A percentile compares a stretch with the other conserved stretches of the same genome.
Conservation (phyloP, 1,140 invertebrate genomes). For the Trichonephila clavipes region DNA sequence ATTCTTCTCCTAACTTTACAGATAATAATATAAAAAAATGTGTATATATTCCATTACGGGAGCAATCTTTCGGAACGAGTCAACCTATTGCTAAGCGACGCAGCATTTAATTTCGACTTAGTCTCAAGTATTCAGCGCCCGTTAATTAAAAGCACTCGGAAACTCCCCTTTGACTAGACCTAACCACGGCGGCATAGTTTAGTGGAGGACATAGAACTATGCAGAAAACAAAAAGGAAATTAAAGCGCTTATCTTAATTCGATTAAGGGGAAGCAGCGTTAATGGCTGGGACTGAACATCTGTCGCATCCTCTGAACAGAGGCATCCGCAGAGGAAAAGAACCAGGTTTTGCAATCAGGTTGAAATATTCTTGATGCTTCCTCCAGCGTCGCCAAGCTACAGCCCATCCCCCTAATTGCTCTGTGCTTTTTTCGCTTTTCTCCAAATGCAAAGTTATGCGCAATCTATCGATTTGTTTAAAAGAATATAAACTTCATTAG, state of each 20-base stretch:
- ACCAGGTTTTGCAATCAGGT: background rate
- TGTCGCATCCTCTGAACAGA: background rate
- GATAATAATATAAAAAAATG: too few relatives aligned
- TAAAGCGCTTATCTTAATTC: slow-evolving; percentile 66
- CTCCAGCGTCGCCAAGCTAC: background rate
- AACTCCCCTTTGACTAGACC: background rate
- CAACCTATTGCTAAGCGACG: background rate
- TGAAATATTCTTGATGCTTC: background rate
- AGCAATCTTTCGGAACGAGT: background rate
- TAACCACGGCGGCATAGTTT: background rate
- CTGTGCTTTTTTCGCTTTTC: background rate
- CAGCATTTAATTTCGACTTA: slow-evolving; percentile 20
- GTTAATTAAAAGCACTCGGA: slow-evolving; percentile 10
- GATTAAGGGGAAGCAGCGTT: slow-evolving; percentile 34
- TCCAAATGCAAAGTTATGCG: background rate
- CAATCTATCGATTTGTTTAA: background rate
- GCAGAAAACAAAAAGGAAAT: slow-evolving; percentile 32
- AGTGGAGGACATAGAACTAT: background rate
- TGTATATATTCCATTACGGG: background rate
- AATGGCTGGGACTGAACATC: slow-evolving; percentile 57
- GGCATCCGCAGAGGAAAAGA: background rate
- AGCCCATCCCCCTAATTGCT: too few relatives aligned
- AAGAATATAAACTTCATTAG: background rate
- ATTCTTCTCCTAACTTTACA: too few relatives aligned
- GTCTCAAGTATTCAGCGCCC: background rate